A percentile compares a stretch with the other conserved stretches of the same genome.
Evolutionary conservation across 2,113 vertebrate genomes (phyloP).

Genomic region (Cyprinodon tularosa): DNA sequence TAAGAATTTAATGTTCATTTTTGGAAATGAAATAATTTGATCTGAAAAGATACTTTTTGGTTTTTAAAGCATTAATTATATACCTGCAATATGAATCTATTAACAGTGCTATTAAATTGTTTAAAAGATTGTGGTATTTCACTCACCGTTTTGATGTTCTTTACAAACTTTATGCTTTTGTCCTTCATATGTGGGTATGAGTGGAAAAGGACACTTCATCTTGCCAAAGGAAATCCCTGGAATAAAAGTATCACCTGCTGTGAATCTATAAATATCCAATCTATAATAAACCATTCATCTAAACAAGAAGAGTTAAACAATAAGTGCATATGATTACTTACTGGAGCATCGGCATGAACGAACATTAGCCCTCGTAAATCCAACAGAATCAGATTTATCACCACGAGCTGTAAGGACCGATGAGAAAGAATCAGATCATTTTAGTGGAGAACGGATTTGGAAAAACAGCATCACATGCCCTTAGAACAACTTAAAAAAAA

Average conservation of each 20-base stretch:
- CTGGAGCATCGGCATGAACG: slow-evolving; percentile 52
- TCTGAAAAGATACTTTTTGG: too few species aligned
- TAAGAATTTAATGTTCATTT: too few species aligned
- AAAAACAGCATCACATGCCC: too few species aligned
- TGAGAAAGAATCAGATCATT: not conserved
- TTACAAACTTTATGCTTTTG: not conserved
- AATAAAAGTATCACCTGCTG: not conserved
- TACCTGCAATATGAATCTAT: not conserved
- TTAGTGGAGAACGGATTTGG: not conserved
- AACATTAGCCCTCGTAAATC: slow-evolving; percentile 7
- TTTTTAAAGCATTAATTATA: not conserved
- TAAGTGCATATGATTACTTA: slow-evolving; percentile 26
- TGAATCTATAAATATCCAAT: not conserved
- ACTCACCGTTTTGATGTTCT: not conserved
- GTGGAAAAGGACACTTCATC: not conserved
- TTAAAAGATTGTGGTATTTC: not conserved
- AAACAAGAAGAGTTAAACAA: not conserved
- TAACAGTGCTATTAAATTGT: not conserved
- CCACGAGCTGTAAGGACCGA: slow-evolving; percentile 15
- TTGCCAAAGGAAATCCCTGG: not conserved
- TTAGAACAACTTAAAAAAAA: not conserved
- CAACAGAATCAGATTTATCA: not conserved
- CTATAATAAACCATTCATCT: not conserved
- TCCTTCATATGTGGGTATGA: not conserved
- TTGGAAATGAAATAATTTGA: not conserved